A percentile compares a stretch with the other conserved stretches of the same genome.
Evolutionary conservation across 2,113 vertebrate genomes (phyloP).

Genomic region (Cinclus cinclus): DNA sequence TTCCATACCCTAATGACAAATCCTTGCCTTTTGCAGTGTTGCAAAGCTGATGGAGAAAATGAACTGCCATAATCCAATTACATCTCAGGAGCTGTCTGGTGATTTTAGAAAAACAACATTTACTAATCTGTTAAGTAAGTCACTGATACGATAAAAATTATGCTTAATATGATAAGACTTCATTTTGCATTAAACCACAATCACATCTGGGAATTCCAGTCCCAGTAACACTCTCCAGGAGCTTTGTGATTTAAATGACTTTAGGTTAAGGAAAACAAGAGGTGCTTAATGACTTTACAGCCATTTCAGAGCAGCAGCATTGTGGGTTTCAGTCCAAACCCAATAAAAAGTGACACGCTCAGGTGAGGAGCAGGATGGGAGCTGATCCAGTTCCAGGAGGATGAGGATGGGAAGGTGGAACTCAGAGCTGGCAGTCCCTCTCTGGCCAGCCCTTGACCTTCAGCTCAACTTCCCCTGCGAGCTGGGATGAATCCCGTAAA

Average conservation of each 20-base stretch:
- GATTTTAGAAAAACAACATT: conserved; percentile 21
- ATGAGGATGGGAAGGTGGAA: neutral
- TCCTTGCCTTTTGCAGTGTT: neutral
- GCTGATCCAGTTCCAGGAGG: neutral
- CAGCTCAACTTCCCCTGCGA: neutral
- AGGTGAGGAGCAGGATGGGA: neutral
- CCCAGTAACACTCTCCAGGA: neutral
- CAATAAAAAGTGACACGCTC: neutral
- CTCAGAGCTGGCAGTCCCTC: neutral
- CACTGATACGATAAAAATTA: conserved; percentile 38
- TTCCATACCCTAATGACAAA: conserved; percentile 3
- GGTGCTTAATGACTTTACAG: conserved; percentile 9
- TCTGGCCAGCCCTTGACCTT: neutral
- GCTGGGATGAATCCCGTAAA: neutral
- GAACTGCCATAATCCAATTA: conserved; percentile 31
- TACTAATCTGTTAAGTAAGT: conserved; percentile 25
- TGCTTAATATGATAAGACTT: conserved; percentile 28
- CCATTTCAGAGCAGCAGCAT: neutral
- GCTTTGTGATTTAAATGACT: conserved; percentile 4
- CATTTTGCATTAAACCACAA: neutral
- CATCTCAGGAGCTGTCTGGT: neutral
- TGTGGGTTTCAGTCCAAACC: neutral
- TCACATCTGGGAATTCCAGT: neutral
- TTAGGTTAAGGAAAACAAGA: conserved; percentile 21
- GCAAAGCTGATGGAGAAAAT: conserved; percentile 8